Evolutionary conservation across 2,888 invertebrate genomes (phyloP), one percentile per base, ranked within the genome.

Genomic region (Cryptocephalus primarius): DNA sequence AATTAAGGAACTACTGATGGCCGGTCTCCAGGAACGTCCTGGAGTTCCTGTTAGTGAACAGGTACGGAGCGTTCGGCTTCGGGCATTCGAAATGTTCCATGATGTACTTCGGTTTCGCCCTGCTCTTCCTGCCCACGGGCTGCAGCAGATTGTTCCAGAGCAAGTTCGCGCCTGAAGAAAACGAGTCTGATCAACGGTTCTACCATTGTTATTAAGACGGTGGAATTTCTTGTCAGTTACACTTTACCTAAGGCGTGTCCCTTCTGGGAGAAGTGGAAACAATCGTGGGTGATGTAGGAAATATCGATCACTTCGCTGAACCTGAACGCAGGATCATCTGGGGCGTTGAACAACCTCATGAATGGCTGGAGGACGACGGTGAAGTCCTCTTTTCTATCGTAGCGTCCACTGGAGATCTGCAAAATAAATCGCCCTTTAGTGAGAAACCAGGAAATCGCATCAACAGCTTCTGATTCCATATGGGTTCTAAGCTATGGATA

Each of bases 201-300:
- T n/a, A n/a, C n/a, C n/a, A n/a, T n/a, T n/a, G n/a, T n/a, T 22
- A 22, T 6, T 4, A 36, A 36, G 6, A 2, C 36, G 12, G 6
- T 11, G 3, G 12, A 6, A n/a, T n/a, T n/a, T 36, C 36, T 36
- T 36, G 12, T 6, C 36, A 36, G 11, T 2, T 22, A 22, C 2
- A 11, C 12, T 12, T 69, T 69, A 83, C 83, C 83, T 44, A 84
- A 64, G 1, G 85, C 85, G 52, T 84, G 83, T n/a, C 85, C 85
- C 65, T 83, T 85, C 69, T 85, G 85, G 46, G 84, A 85, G 71
- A 85, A 85, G 69, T 85, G 85, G 67, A 85, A 85, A 69, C 85
- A 85, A 65, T 85, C 85, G 61, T 84, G 79, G 2, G 84, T 83
- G 60, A 84, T 80, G 65, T 80, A 80, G 36, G 77, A 81, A 62